phyloP scores from a whole-genome alignment of 2,888 invertebrate genomes.

The Ligdia adustata region DNA sequence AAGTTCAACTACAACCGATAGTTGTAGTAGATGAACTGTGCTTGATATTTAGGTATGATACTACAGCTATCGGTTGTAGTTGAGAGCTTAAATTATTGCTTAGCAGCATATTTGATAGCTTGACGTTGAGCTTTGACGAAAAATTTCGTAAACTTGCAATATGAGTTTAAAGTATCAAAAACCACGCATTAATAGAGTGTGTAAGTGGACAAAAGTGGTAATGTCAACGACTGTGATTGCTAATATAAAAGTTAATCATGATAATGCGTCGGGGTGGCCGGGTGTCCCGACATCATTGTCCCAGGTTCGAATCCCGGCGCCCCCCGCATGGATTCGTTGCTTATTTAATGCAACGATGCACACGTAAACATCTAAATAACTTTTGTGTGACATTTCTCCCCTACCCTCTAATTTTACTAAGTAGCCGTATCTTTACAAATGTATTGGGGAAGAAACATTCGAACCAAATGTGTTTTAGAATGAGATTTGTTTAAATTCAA shows the following conservation, averaged over 20 bases:
- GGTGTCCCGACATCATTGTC: slow-evolving; percentile 73
- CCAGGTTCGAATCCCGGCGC: slow-evolving; percentile 62
- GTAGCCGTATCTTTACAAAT: slow-evolving; percentile 81
- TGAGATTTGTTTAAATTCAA: slow-evolving; percentile 53
- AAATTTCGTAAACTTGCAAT: no score
- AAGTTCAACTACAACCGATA: no score
- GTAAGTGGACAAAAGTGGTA: slow-evolving; percentile 44
- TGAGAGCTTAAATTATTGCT: no score
- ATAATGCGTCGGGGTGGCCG: slow-evolving; percentile 68
- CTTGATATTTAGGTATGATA: no score
- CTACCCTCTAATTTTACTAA: slow-evolving; percentile 81
- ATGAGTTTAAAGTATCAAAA: no score
- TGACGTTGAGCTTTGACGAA: no score
- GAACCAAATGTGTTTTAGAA: slow-evolving; percentile 65
- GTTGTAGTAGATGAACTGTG: no score
- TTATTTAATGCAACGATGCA: slow-evolving; percentile 83
- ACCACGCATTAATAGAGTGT: neutral
- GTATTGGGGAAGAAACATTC: slow-evolving; percentile 69
- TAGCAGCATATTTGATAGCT: no score
- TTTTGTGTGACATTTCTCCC: slow-evolving; percentile 81
- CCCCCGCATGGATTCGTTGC: slow-evolving; percentile 79
- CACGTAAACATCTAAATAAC: slow-evolving; percentile 84
- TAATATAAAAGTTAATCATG: slow-evolving; percentile 76
- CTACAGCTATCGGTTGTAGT: no score
- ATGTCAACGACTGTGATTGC: slow-evolving; percentile 57